Conservation (phyloP, 2,113 vertebrate genomes). For the Anser cygnoides region DNA sequence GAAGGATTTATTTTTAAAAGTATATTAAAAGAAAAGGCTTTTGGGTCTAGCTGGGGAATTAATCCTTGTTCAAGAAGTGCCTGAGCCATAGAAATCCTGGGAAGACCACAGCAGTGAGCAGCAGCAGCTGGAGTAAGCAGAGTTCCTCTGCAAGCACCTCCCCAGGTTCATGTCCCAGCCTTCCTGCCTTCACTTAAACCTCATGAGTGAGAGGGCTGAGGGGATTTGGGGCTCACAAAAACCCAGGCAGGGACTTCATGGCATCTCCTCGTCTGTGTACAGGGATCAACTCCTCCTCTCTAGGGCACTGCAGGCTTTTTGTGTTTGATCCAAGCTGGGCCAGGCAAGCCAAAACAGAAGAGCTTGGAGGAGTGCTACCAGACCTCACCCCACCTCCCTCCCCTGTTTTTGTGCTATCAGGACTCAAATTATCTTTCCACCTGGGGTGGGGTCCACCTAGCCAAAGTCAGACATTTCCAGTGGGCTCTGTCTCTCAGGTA, state of each 20-base stretch:
- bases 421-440: neutral
- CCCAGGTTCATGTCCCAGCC: neutral
- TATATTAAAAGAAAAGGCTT: neutral
- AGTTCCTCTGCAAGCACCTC: neutral
- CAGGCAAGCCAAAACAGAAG: neutral
- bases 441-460: neutral
- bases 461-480: neutral
- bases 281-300: neutral
- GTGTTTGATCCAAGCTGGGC: neutral
- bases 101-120: neutral
- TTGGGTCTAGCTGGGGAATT: neutral
- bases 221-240: neutral
- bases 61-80: neutral
- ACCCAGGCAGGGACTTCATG: neutral
- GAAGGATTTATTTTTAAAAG: constrained; percentile 34
- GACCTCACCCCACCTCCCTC: neutral
- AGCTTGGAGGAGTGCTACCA: neutral
- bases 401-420: neutral
- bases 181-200: neutral
- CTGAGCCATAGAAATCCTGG: neutral
- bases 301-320: neutral
- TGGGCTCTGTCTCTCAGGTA: neutral
- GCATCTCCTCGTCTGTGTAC: neutral
- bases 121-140: neutral
- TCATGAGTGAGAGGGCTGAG: neutral